Evolutionary conservation across 1,140 invertebrate genomes (phyloP).

Genomic region (Pygmarrhopalites habei): DNA sequence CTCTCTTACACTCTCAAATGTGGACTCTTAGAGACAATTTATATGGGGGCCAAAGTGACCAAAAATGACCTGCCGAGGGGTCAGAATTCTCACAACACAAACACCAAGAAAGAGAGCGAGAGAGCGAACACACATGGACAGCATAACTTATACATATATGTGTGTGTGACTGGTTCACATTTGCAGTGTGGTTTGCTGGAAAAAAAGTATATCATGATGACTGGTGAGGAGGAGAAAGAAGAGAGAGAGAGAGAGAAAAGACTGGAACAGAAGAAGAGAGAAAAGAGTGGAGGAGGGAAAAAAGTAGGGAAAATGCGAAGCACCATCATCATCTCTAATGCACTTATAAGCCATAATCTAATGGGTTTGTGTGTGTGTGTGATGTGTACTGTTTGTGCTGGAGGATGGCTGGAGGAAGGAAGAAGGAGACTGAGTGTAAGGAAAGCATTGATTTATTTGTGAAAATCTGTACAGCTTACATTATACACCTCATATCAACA

Average conservation of each 20-base stretch:
- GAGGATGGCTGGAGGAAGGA: too few species aligned
- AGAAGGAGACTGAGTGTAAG: too few species aligned
- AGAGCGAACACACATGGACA: too few species aligned
- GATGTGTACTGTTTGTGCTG: not conserved
- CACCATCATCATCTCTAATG: conserved; percentile 36
- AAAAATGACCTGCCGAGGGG: conserved; percentile 29
- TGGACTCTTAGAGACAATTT: conserved; percentile 17
- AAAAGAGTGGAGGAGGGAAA: conserved; percentile 1
- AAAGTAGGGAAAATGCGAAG: conserved; percentile 3
- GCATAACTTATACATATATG: conserved; percentile 25
- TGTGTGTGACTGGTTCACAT: not conserved
- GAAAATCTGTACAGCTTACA: not conserved
- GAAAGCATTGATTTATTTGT: too few species aligned
- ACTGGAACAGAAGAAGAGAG: not conserved
- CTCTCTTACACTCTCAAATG: conserved; percentile 7
- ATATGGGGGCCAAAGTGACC: conserved; percentile 23
- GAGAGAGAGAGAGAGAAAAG: not conserved
- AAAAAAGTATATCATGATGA: too few species aligned
- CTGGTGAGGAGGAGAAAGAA: not conserved
- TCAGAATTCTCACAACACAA: conserved; percentile 19
- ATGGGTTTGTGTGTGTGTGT: conserved; percentile 11
- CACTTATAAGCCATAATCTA: conserved; percentile 38
- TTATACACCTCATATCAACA: conserved; percentile 14
- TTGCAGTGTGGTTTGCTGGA: too few species aligned
- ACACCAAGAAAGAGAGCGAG: too few species aligned